Evolutionary conservation across 2,113 vertebrate species (phyloP).

Genomic region (Bufo gargarizans): DNA sequence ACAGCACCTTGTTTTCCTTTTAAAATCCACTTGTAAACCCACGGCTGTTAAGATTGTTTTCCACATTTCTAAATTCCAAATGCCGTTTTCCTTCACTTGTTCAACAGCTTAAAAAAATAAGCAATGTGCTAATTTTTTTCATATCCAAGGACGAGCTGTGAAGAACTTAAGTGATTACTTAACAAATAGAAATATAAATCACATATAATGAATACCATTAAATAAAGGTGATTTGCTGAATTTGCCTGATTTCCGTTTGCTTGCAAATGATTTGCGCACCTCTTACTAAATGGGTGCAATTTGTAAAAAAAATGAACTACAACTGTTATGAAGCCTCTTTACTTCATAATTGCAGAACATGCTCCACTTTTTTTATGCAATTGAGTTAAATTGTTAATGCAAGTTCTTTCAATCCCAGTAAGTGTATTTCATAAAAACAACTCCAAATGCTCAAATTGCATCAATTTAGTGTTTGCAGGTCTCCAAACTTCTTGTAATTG

Average conservation of each 20-base stretch:
- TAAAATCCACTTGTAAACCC: neutral
- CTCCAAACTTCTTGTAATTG: conserved; percentile 26
- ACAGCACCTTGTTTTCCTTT: neutral
- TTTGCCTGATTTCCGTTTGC: conserved; percentile 54
- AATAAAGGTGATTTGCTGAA: conserved; percentile 51
- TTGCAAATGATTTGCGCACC: conserved; percentile 45
- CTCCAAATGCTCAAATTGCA: conserved; percentile 53
- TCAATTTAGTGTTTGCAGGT: conserved; percentile 42
- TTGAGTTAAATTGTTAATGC: conserved; percentile 57
- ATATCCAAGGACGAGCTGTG: neutral
- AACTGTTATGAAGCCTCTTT: conserved; percentile 43
- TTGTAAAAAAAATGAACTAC: conserved; percentile 36
- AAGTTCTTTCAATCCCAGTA: conserved; percentile 45
- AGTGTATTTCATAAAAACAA: conserved; percentile 51
- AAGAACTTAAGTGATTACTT: conserved; percentile 43
- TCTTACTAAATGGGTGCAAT: conserved; percentile 51
- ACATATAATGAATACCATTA: conserved; percentile 29
- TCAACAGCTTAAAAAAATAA: conserved; percentile 5
- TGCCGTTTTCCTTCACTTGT: neutral
- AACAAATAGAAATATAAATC: conserved; percentile 21
- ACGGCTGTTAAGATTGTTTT: neutral
- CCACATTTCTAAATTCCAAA: neutral
- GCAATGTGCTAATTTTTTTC: neutral
- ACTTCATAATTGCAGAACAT: conserved; percentile 54
- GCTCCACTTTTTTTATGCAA: conserved; percentile 54